Conservation (phyloP, 1,140 invertebrate species). For the Caenorhabditis latens region DNA sequence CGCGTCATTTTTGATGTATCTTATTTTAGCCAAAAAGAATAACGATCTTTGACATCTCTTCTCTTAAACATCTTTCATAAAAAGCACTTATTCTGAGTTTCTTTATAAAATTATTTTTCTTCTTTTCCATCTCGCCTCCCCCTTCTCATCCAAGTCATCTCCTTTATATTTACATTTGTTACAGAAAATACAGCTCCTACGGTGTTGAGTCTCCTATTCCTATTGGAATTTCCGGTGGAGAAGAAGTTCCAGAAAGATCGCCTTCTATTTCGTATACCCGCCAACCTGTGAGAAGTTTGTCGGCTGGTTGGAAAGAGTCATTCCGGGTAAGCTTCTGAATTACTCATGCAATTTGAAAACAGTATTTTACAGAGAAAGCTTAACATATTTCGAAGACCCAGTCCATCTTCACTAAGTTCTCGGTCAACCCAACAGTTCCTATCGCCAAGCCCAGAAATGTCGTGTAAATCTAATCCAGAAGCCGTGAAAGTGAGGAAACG, state of each 20-base stretch:
- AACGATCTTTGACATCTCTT: not conserved
- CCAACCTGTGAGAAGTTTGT: conserved; percentile 18
- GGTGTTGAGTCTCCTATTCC: conserved; percentile 4
- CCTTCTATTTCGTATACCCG: not conserved
- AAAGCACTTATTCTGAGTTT: not conserved
- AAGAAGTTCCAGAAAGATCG: not conserved
- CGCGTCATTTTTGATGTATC: no score
- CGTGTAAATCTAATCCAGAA: conserved; percentile 20
- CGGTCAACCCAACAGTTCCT: conserved; percentile 37
- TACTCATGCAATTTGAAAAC: not conserved
- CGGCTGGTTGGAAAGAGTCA: conserved; percentile 30
- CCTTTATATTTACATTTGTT: not conserved
- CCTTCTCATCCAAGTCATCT: not conserved
- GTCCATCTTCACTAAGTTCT: conserved; percentile 13
- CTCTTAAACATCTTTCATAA: not conserved
- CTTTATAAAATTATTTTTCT: not conserved
- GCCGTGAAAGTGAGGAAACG: not conserved
- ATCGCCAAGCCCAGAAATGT: conserved; percentile 40
- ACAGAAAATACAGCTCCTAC: conserved; percentile 48
- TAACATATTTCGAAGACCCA: conserved; percentile 14
- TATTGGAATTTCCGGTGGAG: not conserved
- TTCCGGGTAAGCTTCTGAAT: not conserved
- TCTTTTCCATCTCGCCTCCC: not conserved
- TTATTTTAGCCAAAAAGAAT: not conserved
- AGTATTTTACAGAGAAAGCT: not conserved